phyloP scores from a whole-genome alignment of 1,140 invertebrate species.

The Calephelis virginiensis region DNA sequence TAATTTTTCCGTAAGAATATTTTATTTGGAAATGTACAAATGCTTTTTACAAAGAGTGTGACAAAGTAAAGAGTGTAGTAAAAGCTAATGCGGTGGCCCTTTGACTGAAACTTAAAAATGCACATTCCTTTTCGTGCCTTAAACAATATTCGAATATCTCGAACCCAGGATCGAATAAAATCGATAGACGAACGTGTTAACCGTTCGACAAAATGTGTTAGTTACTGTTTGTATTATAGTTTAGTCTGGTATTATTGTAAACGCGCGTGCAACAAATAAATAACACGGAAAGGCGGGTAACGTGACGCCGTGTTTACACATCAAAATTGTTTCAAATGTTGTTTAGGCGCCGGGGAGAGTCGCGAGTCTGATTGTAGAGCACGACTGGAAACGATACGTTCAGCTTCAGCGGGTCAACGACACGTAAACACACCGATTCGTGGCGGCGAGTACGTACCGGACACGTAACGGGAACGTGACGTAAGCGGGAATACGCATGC shows the following conservation, averaged over 20 bases:
- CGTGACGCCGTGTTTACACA: conserved; percentile 5
- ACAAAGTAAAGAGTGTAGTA: too few species aligned
- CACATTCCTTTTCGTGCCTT: too few species aligned
- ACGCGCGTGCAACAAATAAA: neutral
- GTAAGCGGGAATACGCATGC: neutral
- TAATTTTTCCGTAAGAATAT: too few species aligned
- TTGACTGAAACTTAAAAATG: too few species aligned
- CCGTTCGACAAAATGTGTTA: neutral
- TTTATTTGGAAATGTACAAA: too few species aligned
- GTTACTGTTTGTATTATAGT: neutral
- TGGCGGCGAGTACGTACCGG: conserved; percentile 1
- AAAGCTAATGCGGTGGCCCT: too few species aligned
- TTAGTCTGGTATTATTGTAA: neutral
- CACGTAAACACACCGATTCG: conserved; percentile 10
- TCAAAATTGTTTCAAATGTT: conserved; percentile 10
- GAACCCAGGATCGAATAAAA: too few species aligned
- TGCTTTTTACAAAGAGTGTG: too few species aligned
- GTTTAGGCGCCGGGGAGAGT: neutral
- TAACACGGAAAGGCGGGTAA: neutral
- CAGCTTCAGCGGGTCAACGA: conserved; percentile 2
- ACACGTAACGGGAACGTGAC: conserved; percentile 1
- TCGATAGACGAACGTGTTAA: neutral
- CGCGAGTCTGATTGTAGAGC: neutral
- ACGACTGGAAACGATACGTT: conserved; percentile 1
- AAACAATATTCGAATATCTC: too few species aligned